Conservation (phyloP, 2,888 invertebrate species). For the Crossocerus cetratus region DNA sequence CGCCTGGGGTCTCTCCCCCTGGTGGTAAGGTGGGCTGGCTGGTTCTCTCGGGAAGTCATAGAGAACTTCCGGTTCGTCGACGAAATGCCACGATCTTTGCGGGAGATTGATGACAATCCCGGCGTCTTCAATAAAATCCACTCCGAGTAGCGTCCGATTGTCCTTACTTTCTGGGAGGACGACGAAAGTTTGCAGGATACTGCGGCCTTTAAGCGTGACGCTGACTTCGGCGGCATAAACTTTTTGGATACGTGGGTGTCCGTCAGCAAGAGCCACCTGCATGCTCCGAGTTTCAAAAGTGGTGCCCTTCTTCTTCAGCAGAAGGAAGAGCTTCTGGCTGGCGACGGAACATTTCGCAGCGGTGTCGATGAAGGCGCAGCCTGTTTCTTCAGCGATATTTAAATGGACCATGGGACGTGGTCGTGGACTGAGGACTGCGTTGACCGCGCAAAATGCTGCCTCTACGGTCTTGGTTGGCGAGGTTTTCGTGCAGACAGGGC, state of each 20-base stretch:
- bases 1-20: background rate
- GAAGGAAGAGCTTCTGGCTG: too few relatives aligned
- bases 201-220: too few relatives aligned
- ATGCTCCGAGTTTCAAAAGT: too few relatives aligned
- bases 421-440: background rate
- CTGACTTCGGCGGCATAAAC: too few relatives aligned
- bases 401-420: background rate
- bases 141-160: background rate
- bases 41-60: background rate
- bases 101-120: background rate
- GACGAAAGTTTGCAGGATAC: too few relatives aligned
- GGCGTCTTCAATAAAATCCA: background rate
- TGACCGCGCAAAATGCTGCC: background rate
- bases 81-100: constrained; percentile 5
- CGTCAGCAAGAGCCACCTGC: too few relatives aligned
- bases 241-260: too few relatives aligned
- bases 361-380: too few relatives aligned
- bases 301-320: too few relatives aligned
- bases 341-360: too few relatives aligned
- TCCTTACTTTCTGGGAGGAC: background rate
- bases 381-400: too few relatives aligned
- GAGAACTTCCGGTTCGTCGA: background rate
- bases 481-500: background rate
- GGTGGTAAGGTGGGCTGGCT: background rate
- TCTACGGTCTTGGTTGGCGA: accelerated